phyloP scores from a whole-genome alignment of 2,113 vertebrate species.

The Steatornis caripensis region DNA sequence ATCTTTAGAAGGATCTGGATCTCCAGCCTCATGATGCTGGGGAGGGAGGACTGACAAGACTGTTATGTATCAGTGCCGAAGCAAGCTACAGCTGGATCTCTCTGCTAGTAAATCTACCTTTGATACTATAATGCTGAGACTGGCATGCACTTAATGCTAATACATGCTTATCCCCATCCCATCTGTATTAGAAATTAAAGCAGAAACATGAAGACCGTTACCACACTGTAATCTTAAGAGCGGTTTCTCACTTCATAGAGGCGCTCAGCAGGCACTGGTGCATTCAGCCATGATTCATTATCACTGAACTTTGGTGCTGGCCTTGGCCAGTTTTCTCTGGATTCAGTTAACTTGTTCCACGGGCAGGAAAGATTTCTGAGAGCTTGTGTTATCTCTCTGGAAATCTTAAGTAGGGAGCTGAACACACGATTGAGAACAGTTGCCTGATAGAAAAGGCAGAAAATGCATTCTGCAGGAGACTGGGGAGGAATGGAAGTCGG shows the following conservation, averaged over 20 bases:
- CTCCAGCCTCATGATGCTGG: neutral
- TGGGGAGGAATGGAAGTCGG: neutral
- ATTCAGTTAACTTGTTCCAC: neutral
- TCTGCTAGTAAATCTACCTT: neutral
- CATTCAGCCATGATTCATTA: neutral
- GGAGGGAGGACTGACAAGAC: neutral
- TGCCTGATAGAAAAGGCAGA: neutral
- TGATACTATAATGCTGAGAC: neutral
- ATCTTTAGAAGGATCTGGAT: neutral
- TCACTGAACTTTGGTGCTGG: neutral
- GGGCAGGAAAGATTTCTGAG: neutral
- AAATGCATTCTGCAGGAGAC: neutral
- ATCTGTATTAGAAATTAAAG: neutral
- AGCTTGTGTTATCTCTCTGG: neutral
- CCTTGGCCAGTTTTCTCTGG: neutral
- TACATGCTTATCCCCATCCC: neutral
- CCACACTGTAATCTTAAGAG: neutral
- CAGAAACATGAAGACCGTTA: neutral
- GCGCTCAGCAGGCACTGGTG: neutral
- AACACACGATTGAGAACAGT: neutral
- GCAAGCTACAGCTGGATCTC: neutral
- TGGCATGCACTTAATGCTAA: neutral
- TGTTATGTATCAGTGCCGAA: neutral
- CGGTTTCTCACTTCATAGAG: neutral
- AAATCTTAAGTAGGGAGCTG: neutral